Evolutionary conservation across 92 coral and sea anemone species (phyloP).

Genomic region (Umimayanthus chanpuru): DNA sequence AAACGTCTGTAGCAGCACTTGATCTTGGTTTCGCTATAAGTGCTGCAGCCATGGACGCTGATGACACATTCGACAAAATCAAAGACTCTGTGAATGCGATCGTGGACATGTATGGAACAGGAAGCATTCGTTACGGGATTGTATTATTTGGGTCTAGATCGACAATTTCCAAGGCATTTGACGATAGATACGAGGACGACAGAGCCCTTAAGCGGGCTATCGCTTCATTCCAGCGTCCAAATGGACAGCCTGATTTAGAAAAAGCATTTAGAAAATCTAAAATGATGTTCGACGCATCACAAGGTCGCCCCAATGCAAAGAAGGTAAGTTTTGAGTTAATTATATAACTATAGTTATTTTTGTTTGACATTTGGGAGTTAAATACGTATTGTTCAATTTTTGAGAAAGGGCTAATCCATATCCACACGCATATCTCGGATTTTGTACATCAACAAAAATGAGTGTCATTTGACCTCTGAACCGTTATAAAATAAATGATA

Average conservation of each 20-base stretch:
- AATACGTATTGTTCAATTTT: no score
- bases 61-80: slow-evolving; percentile 57
- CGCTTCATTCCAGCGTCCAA: slow-evolving; percentile 43
- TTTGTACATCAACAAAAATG: no score
- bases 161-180: not conserved
- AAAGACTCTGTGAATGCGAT: slow-evolving; percentile 68
- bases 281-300: slow-evolving; percentile 7
- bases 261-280: slow-evolving; percentile 60
- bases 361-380: no score
- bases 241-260: slow-evolving; percentile 60
- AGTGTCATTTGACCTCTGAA: no score
- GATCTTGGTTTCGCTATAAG: slow-evolving; percentile 82
- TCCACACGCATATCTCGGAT: no score
- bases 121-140: slow-evolving; percentile 65
- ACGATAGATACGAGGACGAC: not conserved
- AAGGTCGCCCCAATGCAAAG: slow-evolving; percentile 2
- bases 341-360: no score
- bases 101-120: slow-evolving; percentile 55
- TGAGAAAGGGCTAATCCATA: no score
- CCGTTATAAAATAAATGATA: no score
- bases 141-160: slow-evolving; percentile 60
- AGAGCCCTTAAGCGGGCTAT: slow-evolving; percentile 18
- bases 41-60: slow-evolving; percentile 60
- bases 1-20: slow-evolving; percentile 46
- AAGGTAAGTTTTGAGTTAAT: not conserved